These are phyloP conservation scores for Thysanoteuthis rhombus DNA, from an alignment of 2,888 invertebrate genomes.

Conservation along the genomic window DNA sequence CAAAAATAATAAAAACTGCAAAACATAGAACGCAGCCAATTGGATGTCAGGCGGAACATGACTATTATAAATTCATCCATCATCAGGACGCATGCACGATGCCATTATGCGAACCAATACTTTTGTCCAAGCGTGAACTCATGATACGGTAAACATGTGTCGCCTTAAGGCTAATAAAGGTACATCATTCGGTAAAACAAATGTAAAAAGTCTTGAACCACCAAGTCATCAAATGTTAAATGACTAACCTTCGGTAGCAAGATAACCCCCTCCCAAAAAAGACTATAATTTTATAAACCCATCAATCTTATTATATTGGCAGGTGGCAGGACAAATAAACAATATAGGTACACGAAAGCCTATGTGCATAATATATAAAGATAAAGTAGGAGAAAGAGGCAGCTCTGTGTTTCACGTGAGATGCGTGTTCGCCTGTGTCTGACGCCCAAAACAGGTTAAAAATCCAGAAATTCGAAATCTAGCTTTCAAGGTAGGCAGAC, in stretches of 20 bases:
- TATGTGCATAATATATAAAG: neutral
- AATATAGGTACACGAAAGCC: neutral
- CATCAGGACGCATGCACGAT: neutral
- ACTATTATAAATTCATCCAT: neutral
- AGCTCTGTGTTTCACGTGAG: no score
- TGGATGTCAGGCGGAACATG: neutral
- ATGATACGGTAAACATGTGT: neutral
- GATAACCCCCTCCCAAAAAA: neutral
- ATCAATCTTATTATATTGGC: neutral
- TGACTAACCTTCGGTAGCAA: neutral
- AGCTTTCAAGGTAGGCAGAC: no score
- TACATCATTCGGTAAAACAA: neutral
- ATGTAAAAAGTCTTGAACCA: neutral
- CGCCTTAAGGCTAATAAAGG: neutral
- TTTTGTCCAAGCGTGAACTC: neutral
- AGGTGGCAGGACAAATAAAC: neutral
- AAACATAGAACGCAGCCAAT: neutral
- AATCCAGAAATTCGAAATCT: no score
- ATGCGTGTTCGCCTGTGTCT: no score
- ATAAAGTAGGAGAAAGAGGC: neutral
- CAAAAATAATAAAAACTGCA: neutral
- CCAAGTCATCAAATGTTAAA: neutral
- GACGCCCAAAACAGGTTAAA: no score
- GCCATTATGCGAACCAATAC: neutral
- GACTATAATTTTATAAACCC: neutral